A percentile compares a stretch with the other conserved stretches of the same genome.
Conservation (phyloP, 2,113 vertebrate genomes). For the Alectura lathami region DNA sequence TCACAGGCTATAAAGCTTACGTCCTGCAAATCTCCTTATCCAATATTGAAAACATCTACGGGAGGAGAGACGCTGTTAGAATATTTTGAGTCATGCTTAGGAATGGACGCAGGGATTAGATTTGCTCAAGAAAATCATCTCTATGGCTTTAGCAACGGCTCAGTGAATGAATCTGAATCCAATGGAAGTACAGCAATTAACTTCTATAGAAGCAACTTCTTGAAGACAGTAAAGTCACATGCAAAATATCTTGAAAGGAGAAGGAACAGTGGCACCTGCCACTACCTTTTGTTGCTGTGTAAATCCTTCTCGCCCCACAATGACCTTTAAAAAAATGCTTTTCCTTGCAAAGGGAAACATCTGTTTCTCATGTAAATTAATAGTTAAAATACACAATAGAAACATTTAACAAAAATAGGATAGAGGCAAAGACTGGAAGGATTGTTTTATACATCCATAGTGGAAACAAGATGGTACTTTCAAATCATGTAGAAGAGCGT, state of each 20-base stretch:
- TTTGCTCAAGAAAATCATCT: neutral
- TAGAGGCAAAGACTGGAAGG: neutral
- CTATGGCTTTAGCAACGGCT: neutral
- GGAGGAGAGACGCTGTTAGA: neutral
- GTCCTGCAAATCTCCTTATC: conserved; percentile 52
- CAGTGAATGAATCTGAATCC: neutral
- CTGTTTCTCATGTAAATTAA: conserved; percentile 51
- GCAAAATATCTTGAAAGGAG: conserved; percentile 12
- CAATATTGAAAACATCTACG: conserved; percentile 49
- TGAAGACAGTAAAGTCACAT: neutral
- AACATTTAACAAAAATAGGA: conserved; percentile 6
- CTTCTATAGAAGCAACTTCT: neutral
- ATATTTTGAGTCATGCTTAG: conserved; percentile 28
- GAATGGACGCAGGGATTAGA: neutral
- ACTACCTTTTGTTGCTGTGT: neutral
- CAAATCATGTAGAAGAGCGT: neutral
- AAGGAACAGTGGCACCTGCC: neutral
- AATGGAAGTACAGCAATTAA: neutral
- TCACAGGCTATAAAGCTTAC: conserved; percentile 60
- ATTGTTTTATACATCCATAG: neutral
- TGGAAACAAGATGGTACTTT: neutral
- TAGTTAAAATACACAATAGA: neutral
- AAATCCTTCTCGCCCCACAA: neutral
- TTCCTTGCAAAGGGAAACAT: conserved; percentile 49
- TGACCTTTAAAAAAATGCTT: conserved; percentile 50